Conservation (phyloP, 2,797 vertebrate genomes). For the Hypotaenidia philippensis region DNA sequence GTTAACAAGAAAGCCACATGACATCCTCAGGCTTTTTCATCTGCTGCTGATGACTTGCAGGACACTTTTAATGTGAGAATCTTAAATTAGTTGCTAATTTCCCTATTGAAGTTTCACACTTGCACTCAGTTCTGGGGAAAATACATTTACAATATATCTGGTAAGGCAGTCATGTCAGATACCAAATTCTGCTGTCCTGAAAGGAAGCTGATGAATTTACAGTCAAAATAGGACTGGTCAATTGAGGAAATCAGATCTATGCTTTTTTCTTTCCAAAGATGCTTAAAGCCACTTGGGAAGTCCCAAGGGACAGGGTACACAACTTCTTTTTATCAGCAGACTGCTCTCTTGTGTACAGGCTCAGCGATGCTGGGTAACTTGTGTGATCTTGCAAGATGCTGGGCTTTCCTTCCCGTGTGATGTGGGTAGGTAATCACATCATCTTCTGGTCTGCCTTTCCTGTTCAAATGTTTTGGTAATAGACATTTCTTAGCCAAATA, state of each 20-base stretch:
- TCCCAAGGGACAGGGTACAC: background rate
- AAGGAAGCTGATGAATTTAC: background rate
- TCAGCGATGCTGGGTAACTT: background rate
- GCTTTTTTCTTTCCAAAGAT: background rate
- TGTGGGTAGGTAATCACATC: background rate
- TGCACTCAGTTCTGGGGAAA: background rate
- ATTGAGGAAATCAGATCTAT: background rate
- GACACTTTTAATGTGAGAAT: background rate
- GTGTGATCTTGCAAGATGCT: rapidly evolving
- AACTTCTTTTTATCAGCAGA: background rate
- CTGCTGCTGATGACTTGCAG: background rate
- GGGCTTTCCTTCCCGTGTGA: rapidly evolving
- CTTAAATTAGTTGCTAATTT: background rate
- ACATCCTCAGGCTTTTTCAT: background rate
- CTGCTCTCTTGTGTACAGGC: rapidly evolving
- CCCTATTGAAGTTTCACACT: background rate
- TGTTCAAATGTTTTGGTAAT: background rate
- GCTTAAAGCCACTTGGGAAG: background rate
- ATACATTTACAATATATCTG: background rate
- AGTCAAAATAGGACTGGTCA: background rate
- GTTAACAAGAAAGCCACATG: background rate
- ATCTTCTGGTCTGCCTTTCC: background rate
- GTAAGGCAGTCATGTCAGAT: rapidly evolving
- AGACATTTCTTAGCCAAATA: background rate
- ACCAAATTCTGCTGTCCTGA: background rate